These are phyloP conservation scores for Panthera leo DNA, from an alignment of 2,113 vertebrate genomes.

Conservation along the genomic window DNA sequence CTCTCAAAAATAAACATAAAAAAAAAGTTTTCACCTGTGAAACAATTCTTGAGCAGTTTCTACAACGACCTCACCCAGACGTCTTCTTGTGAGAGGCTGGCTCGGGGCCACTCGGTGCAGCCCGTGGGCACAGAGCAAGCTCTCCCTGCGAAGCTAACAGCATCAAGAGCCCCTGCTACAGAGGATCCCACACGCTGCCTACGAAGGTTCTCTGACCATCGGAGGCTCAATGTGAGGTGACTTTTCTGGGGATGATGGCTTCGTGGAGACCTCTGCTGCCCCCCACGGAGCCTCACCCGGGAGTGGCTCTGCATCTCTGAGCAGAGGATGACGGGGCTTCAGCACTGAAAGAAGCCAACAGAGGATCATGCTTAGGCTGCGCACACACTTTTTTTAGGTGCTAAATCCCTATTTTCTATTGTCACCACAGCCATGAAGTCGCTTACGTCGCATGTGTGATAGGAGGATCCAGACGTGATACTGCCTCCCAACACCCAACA, in stretches of 20 bases:
- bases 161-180: neutral
- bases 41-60: too few species aligned
- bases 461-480: neutral
- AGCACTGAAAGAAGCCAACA: too few species aligned
- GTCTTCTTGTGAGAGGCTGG: neutral
- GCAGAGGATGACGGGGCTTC: neutral
- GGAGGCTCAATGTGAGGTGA: neutral
- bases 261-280: neutral
- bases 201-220: neutral
- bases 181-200: neutral
- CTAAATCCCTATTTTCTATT: neutral
- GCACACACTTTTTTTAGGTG: too few species aligned
- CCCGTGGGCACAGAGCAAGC: neutral
- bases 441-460: rapidly evolving
- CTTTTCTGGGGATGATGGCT: neutral
- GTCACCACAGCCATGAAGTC: neutral
- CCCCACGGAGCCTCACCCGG: rapidly evolving
- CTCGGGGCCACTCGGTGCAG: rapidly evolving
- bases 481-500: neutral
- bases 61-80: neutral
- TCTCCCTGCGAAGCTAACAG: rapidly evolving
- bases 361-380: rapidly evolving
- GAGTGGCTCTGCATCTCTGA: neutral
- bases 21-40: neutral
- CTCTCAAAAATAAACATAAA: too few species aligned